These are phyloP conservation scores for Danio albolineatus DNA, from an alignment of 2,797 vertebrate species.

Conservation along the genomic window DNA sequence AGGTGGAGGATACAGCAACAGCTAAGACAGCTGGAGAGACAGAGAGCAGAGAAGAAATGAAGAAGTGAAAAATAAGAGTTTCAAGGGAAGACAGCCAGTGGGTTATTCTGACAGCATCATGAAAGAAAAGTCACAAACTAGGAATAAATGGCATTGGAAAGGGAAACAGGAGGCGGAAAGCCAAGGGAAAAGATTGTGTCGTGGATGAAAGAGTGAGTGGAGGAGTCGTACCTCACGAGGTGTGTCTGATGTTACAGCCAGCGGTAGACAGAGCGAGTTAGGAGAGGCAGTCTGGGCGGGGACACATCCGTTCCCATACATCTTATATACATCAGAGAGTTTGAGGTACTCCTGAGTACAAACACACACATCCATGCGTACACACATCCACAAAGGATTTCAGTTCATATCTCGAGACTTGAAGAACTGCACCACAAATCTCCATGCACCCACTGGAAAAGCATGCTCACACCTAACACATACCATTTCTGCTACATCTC, in stretches of 20 bases:
- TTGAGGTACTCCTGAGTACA: conserved; percentile 84
- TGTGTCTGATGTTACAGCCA: conserved; percentile 80
- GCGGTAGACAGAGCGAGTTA: conserved; percentile 77
- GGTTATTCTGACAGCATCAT: conserved; percentile 28
- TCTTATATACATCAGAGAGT: conserved; percentile 83
- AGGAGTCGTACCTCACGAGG: conserved; percentile 82
- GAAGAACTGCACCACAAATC: conserved; percentile 20
- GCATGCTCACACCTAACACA: conserved; percentile 28
- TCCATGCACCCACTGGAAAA: conserved; percentile 4
- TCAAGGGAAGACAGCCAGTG: conserved; percentile 34
- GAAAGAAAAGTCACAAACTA: conserved; percentile 26
- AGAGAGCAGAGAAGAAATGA: conserved; percentile 25
- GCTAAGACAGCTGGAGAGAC: conserved; percentile 28
- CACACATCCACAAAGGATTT: conserved; percentile 45
- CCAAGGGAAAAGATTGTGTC: conserved; percentile 13
- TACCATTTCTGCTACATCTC: not conserved
- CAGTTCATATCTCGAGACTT: conserved; percentile 18
- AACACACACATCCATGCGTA: conserved; percentile 60
- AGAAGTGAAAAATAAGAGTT: conserved; percentile 3
- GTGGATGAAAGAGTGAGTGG: conserved; percentile 51
- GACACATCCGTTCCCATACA: conserved; percentile 82
- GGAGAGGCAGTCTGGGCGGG: conserved; percentile 77
- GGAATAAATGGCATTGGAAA: conserved; percentile 7
- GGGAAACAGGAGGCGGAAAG: conserved; percentile 22
- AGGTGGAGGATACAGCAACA: conserved; percentile 25